Evolutionary conservation across 2,113 vertebrate genomes (phyloP), one percentile per base, ranked within the genome.

Genomic region (Oenanthe oenanthe): DNA sequence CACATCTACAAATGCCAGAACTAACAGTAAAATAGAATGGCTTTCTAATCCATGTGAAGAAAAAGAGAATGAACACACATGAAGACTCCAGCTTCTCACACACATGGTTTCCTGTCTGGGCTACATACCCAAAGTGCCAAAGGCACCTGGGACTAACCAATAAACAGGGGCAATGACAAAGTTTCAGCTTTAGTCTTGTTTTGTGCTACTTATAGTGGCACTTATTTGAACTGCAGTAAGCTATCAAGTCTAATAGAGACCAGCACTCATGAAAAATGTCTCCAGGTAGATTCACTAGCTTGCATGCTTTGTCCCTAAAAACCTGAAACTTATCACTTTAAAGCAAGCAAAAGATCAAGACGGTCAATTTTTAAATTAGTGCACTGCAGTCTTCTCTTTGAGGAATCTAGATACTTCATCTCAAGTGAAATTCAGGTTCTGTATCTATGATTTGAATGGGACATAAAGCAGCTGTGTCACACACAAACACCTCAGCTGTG

Each of bases 1-100:
- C 58, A 51, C 32, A 65, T 24, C 20, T 47, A 70, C 45, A 81
- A 47, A 38, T 53, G 24, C 16, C 42, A 90, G 45, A 73, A 85
- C 4, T 12, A 87, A 36, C 26, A 93, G 45, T 17, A 70, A 70
- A 4, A 45, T 3, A 18, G 12, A 60, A 12, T n/a, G 20, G 34
- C 29, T 83, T 85, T 60, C 14, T 73, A 85, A 84, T 32, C n/a
- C 24, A 26, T 3, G 9, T 7, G 7, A 43, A 58, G 57, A 47
- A 78, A 32, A 48, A 65, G 11, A 65, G 19, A 84, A 71, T 3
- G 28, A 43, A 43, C 28, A 50, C 0, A 51, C 0, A 0, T 12
- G 7, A 73, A 25, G 45, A n/a, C 11, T 57, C 31, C 60, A 68
- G 3, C 26, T 71, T 58, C 50, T 73, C 24, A 42, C 1, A 1